Evolutionary conservation across 2,888 invertebrate genomes (phyloP), one percentile per base, ranked within the genome.

Genomic region (Cordilura impudica): DNA sequence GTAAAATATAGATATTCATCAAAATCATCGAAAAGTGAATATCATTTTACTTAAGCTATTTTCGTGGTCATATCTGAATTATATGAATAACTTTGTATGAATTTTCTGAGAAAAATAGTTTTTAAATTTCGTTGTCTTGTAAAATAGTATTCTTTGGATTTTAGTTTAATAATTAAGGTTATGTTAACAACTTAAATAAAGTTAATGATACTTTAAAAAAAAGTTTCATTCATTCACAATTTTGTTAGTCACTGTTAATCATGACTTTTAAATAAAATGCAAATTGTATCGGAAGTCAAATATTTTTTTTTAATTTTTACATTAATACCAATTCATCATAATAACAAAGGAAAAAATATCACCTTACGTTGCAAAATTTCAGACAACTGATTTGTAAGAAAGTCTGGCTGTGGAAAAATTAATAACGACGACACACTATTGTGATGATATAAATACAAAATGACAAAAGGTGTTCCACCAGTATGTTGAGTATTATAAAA

Each of bases 201-300:
- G n/a, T n/a, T n/a, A n/a, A n/a, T n/a, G n/a, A n/a, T n/a, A n/a
- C n/a, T n/a, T n/a, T n/a, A n/a, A n/a, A n/a, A n/a, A n/a, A n/a
- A n/a, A n/a, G n/a, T n/a, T n/a, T n/a, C n/a, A n/a, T n/a, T n/a
- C n/a, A n/a, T n/a, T n/a, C 31, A 29, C 16, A 51, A n/a, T 54
- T 47, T 74, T 63, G 14, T 16, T 8, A 1, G 4, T 21, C 39
- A 71, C 77, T 77, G 77, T 76, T 14, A 0, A 19, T 18, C 8
- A 47, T 66, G 60, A 66, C 47, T 71, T 66, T 67, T 54, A n/a
- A 18, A 10, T 72, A n/a, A 65, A 65, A 47, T 66, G 53, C 60
- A 54, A 70, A 79, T 66, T 66, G 31, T 51, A 63, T 71, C 75
- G 53, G 43, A 71, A 75, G 66, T 81, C 76, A 78, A 49, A 23